phyloP scores from a whole-genome alignment of 2,797 vertebrate species.

The Coendou prehensilis region DNA sequence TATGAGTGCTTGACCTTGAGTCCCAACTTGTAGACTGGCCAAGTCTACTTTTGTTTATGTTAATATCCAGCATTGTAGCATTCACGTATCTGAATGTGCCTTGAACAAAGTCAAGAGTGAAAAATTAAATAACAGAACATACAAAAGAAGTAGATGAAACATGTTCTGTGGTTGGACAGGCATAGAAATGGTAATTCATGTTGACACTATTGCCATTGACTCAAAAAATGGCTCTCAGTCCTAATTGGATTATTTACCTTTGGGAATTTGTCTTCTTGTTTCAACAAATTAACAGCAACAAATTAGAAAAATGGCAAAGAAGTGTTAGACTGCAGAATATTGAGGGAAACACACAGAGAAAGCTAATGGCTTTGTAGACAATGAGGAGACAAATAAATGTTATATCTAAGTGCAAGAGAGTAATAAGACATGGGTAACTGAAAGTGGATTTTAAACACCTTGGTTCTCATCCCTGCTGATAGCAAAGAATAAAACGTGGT shows the following conservation, averaged over 20 bases:
- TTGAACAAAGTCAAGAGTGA: not conserved
- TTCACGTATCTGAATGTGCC: not conserved
- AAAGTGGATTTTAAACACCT: not conserved
- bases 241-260: not conserved
- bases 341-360: not conserved
- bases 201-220: not conserved
- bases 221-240: not conserved
- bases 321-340: not conserved
- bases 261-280: not conserved
- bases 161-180: not conserved
- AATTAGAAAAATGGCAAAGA: not conserved
- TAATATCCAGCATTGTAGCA: not conserved
- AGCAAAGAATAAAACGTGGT: not conserved
- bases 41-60: not conserved
- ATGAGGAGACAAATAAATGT: not conserved
- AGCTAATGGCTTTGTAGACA: not conserved
- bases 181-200: not conserved
- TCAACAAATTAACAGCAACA: not conserved
- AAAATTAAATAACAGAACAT: not conserved
- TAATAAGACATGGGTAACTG: not conserved
- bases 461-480: not conserved
- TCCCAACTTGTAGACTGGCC: not conserved
- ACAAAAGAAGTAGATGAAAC: too few relatives aligned
- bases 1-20: not conserved
- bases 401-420: not conserved